Conservation (phyloP, 2,888 invertebrate genomes). For the Idaea biselata region DNA sequence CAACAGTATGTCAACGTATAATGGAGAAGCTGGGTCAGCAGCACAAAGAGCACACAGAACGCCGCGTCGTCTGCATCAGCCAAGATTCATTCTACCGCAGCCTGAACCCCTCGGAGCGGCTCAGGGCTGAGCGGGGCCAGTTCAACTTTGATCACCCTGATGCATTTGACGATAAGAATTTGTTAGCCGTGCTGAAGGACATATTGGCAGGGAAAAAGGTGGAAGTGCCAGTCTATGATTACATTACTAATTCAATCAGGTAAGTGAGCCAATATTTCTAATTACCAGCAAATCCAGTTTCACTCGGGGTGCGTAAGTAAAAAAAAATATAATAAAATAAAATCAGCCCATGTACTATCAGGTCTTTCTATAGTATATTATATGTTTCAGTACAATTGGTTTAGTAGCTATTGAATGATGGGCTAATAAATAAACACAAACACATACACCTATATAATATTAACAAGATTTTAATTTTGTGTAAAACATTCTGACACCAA, state of each 20-base stretch:
- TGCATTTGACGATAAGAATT: constrained; percentile 95
- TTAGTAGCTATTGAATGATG: not conserved
- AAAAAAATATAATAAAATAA: not conserved
- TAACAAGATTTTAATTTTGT: too few relatives aligned
- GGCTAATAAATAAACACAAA: too few relatives aligned
- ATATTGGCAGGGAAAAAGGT: constrained; percentile 93
- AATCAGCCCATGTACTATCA: not conserved
- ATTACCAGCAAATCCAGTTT: too few relatives aligned
- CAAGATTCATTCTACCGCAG: constrained; percentile 98
- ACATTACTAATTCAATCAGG: constrained; percentile 91
- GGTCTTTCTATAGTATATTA: not conserved
- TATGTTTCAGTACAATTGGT: not conserved
- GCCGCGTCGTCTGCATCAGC: constrained; percentile 96
- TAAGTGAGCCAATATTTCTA: constrained; percentile 59
- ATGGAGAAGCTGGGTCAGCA: constrained; percentile 98
- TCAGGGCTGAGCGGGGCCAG: constrained; percentile 91
- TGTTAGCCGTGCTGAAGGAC: constrained; percentile 88
- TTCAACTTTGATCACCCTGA: constrained; percentile 99
- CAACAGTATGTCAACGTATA: constrained; percentile 98
- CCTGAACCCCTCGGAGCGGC: constrained; percentile 88
- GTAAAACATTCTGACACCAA: too few relatives aligned
- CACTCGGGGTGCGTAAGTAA: not conserved
- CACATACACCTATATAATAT: too few relatives aligned
- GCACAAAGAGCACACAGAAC: constrained; percentile 91
- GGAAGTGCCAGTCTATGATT: constrained; percentile 96